A percentile compares a stretch with the other conserved stretches of the same genome.
phyloP scores from a whole-genome alignment of 2,113 vertebrate species.

The Erythrolamprus reginae region DNA sequence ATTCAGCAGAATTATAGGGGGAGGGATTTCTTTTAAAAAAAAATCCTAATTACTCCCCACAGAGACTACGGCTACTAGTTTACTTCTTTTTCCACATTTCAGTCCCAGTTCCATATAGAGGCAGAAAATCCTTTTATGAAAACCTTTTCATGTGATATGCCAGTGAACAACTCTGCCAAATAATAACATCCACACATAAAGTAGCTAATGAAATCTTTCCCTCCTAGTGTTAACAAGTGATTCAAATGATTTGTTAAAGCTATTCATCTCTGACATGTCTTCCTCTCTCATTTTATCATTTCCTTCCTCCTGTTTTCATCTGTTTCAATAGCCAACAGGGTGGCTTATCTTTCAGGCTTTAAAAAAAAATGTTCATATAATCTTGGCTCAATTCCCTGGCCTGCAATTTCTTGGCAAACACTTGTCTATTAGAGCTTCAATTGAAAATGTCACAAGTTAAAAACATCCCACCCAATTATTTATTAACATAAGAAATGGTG shows the following conservation, averaged over 20 bases:
- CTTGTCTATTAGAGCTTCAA: neutral
- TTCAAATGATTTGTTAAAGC: neutral
- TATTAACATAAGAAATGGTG: neutral
- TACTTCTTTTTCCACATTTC: neutral
- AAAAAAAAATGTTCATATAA: neutral
- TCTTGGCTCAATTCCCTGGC: conserved; percentile 7
- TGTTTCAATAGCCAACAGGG: conserved; percentile 16
- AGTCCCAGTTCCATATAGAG: neutral
- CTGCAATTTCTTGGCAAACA: neutral
- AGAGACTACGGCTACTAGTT: neutral
- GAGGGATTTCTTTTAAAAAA: too few relatives aligned
- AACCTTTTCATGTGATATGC: neutral
- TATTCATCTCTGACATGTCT: conserved; percentile 15
- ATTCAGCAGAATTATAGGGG: conserved; percentile 23
- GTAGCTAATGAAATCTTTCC: neutral
- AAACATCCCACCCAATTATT: conserved; percentile 25
- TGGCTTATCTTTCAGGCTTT: neutral
- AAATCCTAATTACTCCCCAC: neutral
- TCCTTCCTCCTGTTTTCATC: conserved; percentile 38
- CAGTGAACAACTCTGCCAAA: neutral
- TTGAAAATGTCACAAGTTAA: conserved; percentile 18
- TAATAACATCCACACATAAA: neutral
- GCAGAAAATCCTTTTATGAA: neutral
- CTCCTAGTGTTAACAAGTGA: conserved; percentile 7
- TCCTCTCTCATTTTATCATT: conserved; percentile 3